Evolutionary conservation across 2,113 vertebrate species (phyloP).

Genomic region (Cinclus mexicanus): DNA sequence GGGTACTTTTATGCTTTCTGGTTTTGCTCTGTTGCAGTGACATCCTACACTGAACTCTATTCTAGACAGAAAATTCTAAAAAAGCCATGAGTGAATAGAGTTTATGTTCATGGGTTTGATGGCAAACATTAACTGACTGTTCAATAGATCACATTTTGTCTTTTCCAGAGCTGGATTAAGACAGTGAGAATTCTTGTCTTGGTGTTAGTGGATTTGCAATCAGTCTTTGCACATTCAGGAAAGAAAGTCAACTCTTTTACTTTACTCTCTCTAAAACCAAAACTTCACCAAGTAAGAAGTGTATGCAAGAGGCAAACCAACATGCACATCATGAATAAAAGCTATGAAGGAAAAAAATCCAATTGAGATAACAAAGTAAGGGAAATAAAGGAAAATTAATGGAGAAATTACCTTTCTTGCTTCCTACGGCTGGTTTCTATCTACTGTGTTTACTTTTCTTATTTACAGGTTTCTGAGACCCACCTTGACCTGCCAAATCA

Average conservation of each 20-base stretch:
- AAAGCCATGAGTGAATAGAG: not conserved
- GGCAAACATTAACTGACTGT: not conserved
- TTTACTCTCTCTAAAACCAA: not conserved
- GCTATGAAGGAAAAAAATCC: not conserved
- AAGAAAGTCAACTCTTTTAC: not conserved
- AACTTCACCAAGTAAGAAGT: not conserved
- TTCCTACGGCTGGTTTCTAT: not conserved
- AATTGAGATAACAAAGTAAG: not conserved
- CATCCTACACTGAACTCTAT: not conserved
- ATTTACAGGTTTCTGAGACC: not conserved
- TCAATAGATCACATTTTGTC: not conserved
- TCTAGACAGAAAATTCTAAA: not conserved
- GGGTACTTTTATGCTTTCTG: not conserved
- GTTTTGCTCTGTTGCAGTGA: not conserved
- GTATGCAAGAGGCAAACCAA: not conserved
- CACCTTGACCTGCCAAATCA: not conserved
- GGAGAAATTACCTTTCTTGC: not conserved
- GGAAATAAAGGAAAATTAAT: not conserved
- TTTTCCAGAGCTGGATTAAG: not conserved
- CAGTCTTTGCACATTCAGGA: not conserved
- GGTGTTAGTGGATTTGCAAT: not conserved
- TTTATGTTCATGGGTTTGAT: not conserved
- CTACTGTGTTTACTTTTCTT: not conserved
- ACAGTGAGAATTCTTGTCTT: not conserved
- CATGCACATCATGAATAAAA: rapidly evolving